Conservation (phyloP, 2,797 vertebrate species). For the Melanotaenia pygmaea region DNA sequence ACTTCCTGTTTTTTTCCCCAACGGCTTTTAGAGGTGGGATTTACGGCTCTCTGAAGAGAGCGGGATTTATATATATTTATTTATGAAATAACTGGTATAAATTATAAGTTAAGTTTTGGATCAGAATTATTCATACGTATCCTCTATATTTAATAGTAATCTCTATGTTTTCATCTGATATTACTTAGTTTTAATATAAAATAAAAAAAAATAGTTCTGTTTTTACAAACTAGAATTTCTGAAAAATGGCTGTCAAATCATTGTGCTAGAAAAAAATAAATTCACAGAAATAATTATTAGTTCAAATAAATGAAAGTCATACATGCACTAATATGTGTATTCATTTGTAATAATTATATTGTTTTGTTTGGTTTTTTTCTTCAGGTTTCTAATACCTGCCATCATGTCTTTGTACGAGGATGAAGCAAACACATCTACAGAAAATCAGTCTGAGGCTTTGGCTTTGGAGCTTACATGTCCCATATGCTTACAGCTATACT, state of each 20-base stretch:
- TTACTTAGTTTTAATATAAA: background rate
- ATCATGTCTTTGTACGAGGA: constrained; percentile 47
- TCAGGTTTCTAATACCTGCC: constrained; percentile 25
- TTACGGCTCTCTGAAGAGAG: no score
- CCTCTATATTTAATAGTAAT: background rate
- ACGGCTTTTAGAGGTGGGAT: no score
- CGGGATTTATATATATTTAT: no score
- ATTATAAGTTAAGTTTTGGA: no score
- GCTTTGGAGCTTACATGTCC: constrained; percentile 77
- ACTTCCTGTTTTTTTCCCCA: background rate
- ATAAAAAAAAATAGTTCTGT: background rate
- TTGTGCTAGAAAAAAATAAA: no score
- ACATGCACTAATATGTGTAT: background rate
- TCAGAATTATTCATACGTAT: no score
- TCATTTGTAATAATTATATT: background rate
- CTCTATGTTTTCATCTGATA: background rate
- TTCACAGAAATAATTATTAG: background rate
- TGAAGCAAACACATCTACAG: background rate
- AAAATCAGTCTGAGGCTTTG: constrained; percentile 25
- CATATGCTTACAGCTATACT: constrained; percentile 78
- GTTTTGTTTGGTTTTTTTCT: constrained; percentile 8
- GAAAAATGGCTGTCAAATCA: background rate
- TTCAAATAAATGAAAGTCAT: background rate
- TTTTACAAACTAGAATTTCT: background rate
- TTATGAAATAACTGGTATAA: no score